Evolutionary conservation across 1,140 invertebrate species (phyloP).

Genomic region (Bathynomus jamesi): DNA sequence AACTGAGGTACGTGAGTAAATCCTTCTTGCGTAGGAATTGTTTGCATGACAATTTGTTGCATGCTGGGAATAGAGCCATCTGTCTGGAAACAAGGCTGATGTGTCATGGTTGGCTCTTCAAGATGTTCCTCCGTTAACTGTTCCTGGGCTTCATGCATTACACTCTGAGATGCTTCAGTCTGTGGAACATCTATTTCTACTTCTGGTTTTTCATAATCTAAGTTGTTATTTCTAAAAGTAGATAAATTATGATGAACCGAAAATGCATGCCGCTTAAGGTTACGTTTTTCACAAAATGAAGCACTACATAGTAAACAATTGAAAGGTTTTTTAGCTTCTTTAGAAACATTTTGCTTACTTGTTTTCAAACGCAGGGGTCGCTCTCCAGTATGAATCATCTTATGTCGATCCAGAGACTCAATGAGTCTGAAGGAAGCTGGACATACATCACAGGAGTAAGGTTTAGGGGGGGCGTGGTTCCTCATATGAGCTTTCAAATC

Average conservation of each 20-base stretch:
- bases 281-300: slow-evolving; percentile 35
- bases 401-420: slow-evolving; percentile 29
- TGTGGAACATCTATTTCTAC: background rate
- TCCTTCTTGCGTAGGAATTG: background rate
- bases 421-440: slow-evolving; percentile 33
- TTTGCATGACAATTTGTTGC: background rate
- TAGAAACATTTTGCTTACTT: background rate
- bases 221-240: background rate
- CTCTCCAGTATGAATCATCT: slow-evolving; percentile 36
- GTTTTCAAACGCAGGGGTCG: slow-evolving; percentile 17
- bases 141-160: slow-evolving; percentile 8
- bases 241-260: slow-evolving; percentile 28
- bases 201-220: background rate
- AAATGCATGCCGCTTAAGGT: slow-evolving; percentile 30
- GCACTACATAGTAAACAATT: slow-evolving; percentile 29
- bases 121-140: background rate
- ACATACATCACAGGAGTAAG: slow-evolving; percentile 49
- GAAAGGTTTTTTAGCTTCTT: slow-evolving; percentile 26
- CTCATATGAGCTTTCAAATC: slow-evolving; percentile 47
- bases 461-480: slow-evolving; percentile 46
- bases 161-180: slow-evolving; percentile 5
- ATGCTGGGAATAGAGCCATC: slow-evolving; percentile 13
- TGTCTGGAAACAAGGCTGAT: slow-evolving; percentile 20
- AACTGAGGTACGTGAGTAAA: slow-evolving; percentile 20
- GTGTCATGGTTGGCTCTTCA: slow-evolving; percentile 5